phyloP scores from a whole-genome alignment of 2,113 vertebrate species.

The Orientallactaga bullata region DNA sequence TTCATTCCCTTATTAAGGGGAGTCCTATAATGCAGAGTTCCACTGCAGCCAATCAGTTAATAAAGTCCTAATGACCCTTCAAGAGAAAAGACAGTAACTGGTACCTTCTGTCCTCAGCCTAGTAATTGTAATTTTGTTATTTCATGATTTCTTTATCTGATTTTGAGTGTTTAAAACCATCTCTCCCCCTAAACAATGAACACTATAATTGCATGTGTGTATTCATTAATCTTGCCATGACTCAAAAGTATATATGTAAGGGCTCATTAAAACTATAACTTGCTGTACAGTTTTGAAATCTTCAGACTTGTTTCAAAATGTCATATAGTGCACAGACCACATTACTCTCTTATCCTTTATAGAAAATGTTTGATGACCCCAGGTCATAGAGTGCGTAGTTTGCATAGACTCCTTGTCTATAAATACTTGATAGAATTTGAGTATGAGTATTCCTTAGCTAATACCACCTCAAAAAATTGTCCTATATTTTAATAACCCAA shows the following conservation, averaged over 20 bases:
- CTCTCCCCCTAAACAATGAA: background rate
- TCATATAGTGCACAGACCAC: background rate
- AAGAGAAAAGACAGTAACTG: background rate
- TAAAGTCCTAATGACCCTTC: background rate
- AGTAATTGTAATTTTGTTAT: background rate
- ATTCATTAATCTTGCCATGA: background rate
- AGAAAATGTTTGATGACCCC: background rate
- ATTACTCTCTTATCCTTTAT: background rate
- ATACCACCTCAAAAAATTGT: background rate
- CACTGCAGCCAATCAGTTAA: background rate
- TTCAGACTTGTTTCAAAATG: background rate
- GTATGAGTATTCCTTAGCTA: background rate
- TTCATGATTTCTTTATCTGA: constrained; percentile 2
- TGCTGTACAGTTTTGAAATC: background rate
- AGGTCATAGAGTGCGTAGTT: background rate
- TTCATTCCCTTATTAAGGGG: background rate
- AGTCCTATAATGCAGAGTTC: background rate
- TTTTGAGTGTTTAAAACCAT: background rate
- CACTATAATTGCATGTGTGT: background rate
- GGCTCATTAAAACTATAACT: background rate
- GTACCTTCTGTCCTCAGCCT: background rate
- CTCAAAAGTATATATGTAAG: background rate
- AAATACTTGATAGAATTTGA: constrained; percentile 28
- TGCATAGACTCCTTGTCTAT: background rate
- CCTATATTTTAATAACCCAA: constrained; percentile 8